A percentile compares a stretch with the other conserved stretches of the same genome.
These are phyloP conservation scores for Sesia apiformis DNA, from an alignment of 2,888 invertebrate genomes.

Conservation along the genomic window DNA sequence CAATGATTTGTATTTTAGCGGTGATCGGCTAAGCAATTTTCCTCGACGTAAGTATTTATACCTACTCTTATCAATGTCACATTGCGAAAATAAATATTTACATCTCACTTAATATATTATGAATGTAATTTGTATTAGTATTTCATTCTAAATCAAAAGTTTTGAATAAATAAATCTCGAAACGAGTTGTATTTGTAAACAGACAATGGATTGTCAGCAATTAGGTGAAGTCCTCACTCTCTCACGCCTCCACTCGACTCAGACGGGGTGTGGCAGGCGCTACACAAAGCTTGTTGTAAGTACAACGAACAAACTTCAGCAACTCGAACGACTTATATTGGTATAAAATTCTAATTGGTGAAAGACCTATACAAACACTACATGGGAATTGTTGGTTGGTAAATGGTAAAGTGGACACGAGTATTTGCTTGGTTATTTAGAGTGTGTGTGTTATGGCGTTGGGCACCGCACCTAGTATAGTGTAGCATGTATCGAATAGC, in stretches of 20 bases:
- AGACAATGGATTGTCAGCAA: constrained; percentile 44
- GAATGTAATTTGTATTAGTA: too few relatives aligned
- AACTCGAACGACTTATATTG: constrained; percentile 52
- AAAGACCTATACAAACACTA: constrained; percentile 71
- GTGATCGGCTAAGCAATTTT: too few relatives aligned
- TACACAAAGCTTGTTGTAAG: constrained; percentile 43
- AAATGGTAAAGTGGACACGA: constrained; percentile 71
- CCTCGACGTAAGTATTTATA: too few relatives aligned
- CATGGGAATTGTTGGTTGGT: constrained; percentile 69
- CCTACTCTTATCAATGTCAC: too few relatives aligned
- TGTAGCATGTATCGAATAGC: too few relatives aligned
- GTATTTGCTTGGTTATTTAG: constrained; percentile 70
- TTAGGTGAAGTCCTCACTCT: constrained; percentile 37
- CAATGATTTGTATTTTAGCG: too few relatives aligned
- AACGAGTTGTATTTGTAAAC: constrained; percentile 37
- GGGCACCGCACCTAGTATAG: constrained; percentile 17
- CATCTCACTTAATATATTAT: too few relatives aligned
- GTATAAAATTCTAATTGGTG: constrained; percentile 73
- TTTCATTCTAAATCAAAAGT: too few relatives aligned
- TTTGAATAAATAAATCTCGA: background rate
- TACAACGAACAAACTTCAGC: constrained; percentile 45
- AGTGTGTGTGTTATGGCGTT: constrained; percentile 65
- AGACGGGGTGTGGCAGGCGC: constrained; percentile 33
- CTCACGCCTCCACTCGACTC: constrained; percentile 36
- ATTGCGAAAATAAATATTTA: too few relatives aligned